Conservation (phyloP, 2,113 vertebrate species). For the Acrocephalus arundinaceus region DNA sequence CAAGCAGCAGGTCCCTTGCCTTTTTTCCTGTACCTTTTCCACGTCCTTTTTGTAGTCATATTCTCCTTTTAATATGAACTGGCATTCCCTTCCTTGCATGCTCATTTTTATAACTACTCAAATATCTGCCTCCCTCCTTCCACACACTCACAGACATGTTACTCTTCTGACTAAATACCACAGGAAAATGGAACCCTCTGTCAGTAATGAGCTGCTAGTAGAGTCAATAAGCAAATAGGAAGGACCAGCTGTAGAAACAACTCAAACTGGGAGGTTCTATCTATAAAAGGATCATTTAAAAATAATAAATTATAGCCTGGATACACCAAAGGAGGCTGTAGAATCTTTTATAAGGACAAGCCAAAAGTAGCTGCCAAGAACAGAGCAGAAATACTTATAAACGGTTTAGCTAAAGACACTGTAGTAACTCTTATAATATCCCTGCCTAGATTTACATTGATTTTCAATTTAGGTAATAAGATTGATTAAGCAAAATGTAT, state of each 20-base stretch:
- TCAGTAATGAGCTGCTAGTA: neutral
- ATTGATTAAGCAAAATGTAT: neutral
- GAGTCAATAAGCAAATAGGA: conserved; percentile 41
- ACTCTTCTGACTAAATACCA: neutral
- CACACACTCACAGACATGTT: neutral
- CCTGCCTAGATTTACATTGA: neutral
- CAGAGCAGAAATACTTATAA: neutral
- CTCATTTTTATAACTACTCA: neutral
- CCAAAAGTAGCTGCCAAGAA: neutral
- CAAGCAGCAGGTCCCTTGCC: neutral
- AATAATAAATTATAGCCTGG: neutral
- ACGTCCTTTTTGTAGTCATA: neutral
- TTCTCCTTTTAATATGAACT: neutral
- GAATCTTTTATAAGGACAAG: neutral
- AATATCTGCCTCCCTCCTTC: neutral
- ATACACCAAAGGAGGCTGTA: neutral
- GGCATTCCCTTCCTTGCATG: neutral
- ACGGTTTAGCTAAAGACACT: neutral
- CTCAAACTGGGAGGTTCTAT: neutral
- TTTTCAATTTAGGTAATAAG: neutral
- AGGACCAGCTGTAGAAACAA: conserved; percentile 42
- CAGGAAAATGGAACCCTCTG: conserved; percentile 11
- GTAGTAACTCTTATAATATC: neutral
- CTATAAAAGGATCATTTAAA: conserved; percentile 8
- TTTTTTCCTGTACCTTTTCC: neutral